These are phyloP conservation scores for Synergus gifuensis DNA, from an alignment of 2,888 invertebrate genomes.

Conservation along the genomic window DNA sequence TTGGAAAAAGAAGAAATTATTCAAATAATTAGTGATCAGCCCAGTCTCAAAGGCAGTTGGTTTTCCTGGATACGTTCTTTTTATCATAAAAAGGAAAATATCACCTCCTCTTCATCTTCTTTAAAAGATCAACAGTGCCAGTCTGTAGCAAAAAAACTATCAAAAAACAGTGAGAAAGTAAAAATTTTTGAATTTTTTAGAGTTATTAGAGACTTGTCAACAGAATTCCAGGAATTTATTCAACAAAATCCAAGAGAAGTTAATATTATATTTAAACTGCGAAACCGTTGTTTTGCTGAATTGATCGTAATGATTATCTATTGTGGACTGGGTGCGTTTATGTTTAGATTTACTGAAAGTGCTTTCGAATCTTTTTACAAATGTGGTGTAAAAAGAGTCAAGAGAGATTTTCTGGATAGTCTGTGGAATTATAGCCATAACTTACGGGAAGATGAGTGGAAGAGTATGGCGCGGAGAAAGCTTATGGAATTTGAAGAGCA, in stretches of 20 bases:
- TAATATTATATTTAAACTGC: conserved; percentile 79
- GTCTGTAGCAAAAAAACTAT: conserved; percentile 52
- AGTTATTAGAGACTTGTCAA: conserved; percentile 60
- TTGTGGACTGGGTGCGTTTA: conserved; percentile 88
- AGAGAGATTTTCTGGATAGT: conserved; percentile 90
- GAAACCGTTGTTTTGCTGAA: conserved; percentile 85
- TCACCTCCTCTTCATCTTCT: conserved; percentile 51
- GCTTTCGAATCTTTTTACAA: conserved; percentile 92
- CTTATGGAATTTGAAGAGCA: conserved; percentile 92
- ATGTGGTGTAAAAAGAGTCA: conserved; percentile 91
- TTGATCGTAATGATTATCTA: conserved; percentile 85
- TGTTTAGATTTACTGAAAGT: conserved; percentile 91
- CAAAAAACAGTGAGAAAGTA: conserved; percentile 55
- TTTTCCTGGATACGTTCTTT: conserved; percentile 68
- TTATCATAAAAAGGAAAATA: conserved; percentile 49
- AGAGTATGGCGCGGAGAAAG: conserved; percentile 88
- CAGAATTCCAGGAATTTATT: conserved; percentile 79
- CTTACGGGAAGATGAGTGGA: conserved; percentile 93
- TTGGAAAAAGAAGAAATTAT: conserved; percentile 64
- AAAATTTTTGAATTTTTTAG: conserved; percentile 61
- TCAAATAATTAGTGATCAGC: conserved; percentile 64
- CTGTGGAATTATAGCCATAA: conserved; percentile 91
- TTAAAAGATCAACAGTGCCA: conserved; percentile 66
- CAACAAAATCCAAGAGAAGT: conserved; percentile 81
- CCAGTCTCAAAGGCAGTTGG: conserved; percentile 61